Evolutionary conservation across 2,888 invertebrate genomes (phyloP).

Genomic region (Sisyra terminalis): DNA sequence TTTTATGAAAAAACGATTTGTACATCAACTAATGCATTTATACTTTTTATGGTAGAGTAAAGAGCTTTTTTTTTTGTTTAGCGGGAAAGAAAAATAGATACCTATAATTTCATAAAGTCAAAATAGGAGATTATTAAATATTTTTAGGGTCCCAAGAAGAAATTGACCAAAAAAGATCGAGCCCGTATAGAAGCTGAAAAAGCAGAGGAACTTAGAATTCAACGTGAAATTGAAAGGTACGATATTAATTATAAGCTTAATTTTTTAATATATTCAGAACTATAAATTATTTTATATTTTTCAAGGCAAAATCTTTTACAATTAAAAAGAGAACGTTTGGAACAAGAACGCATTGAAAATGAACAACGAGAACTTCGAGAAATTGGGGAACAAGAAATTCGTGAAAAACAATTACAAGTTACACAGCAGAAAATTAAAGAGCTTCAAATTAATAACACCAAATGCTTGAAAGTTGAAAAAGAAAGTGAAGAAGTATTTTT

Average conservation of each 20-base stretch:
- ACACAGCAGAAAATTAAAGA: conserved; percentile 9
- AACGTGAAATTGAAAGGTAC: conserved; percentile 24
- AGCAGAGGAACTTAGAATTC: conserved; percentile 26
- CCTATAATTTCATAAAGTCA: no score
- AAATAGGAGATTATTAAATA: not conserved
- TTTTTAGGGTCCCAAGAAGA: conserved; percentile 21
- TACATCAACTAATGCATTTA: no score
- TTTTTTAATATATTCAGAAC: no score
- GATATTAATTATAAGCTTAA: not conserved
- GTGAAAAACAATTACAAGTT: conserved; percentile 17
- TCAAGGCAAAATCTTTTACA: conserved; percentile 9
- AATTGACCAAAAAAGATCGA: conserved; percentile 28
- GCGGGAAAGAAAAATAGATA: no score
- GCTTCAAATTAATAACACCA: conserved; percentile 9
- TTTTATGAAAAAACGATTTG: no score
- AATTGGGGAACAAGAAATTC: conserved; percentile 16
- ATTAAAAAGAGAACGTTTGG: conserved; percentile 17
- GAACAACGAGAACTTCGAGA: conserved; percentile 24
- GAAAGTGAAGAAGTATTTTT: conserved; percentile 13
- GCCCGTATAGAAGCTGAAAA: conserved; percentile 26
- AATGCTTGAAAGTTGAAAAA: conserved; percentile 13
- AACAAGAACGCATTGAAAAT: conserved; percentile 18
- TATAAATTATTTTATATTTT: no score
- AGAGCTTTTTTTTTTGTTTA: no score
- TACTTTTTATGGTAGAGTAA: no score